These are phyloP conservation scores for Busseola fusca DNA, from an alignment of 2,888 invertebrate genomes.

Conservation along the genomic window DNA sequence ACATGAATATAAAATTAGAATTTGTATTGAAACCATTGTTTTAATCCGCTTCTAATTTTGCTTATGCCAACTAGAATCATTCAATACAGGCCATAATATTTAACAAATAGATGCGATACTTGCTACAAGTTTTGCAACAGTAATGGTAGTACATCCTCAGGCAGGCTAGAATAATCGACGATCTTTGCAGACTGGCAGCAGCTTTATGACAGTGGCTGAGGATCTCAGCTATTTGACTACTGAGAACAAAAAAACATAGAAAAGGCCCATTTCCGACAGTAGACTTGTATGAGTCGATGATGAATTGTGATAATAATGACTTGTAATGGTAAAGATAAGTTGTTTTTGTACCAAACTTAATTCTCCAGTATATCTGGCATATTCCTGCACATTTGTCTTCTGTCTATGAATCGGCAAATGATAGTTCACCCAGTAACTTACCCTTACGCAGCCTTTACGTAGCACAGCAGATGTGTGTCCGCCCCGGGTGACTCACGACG, in stretches of 20 bases:
- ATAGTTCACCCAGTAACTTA: constrained; percentile 65
- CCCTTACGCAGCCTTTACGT: constrained; percentile 64
- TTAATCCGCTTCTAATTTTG: too few species aligned
- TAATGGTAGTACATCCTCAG: not conserved
- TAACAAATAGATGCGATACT: not conserved
- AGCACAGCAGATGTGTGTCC: constrained; percentile 82
- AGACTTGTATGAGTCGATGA: not conserved
- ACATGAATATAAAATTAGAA: too few species aligned
- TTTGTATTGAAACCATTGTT: too few species aligned
- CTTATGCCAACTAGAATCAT: too few species aligned
- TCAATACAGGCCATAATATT: too few species aligned
- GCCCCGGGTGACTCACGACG: constrained; percentile 84
- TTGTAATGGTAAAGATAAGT: not conserved
- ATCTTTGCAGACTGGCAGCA: not conserved
- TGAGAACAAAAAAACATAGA: too few species aligned
- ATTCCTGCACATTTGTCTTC: not conserved
- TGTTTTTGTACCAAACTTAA: too few species aligned
- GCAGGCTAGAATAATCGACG: not conserved
- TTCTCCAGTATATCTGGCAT: not conserved
- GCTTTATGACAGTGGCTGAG: not conserved
- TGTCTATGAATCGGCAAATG: not conserved
- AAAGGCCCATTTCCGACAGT: not conserved
- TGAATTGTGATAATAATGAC: not conserved
- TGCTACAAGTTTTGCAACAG: not conserved
- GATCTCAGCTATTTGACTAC: too few species aligned